A percentile compares a stretch with the other conserved stretches of the same genome.
Evolutionary conservation across 2,888 invertebrate species (phyloP).

Genomic region (Thalpophila matura): DNA sequence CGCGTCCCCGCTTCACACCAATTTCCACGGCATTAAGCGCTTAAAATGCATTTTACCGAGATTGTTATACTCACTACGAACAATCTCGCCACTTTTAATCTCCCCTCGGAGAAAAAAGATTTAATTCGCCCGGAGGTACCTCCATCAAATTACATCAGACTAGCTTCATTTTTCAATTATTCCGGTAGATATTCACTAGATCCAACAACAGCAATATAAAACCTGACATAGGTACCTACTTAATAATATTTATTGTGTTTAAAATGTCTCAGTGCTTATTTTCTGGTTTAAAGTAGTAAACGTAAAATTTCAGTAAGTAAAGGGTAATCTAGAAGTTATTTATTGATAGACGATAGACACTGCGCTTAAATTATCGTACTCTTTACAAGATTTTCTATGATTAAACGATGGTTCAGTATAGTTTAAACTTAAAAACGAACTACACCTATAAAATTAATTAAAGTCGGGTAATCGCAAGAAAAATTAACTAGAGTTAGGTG

Average conservation of each 20-base stretch:
- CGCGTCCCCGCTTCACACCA: slow-evolving; percentile 80
- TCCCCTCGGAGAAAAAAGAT: slow-evolving; percentile 65
- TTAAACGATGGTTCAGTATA: slow-evolving; percentile 48
- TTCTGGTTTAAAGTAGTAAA: slow-evolving; percentile 52
- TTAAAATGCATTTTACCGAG: slow-evolving; percentile 85
- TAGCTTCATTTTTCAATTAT: slow-evolving; percentile 42
- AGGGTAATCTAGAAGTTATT: slow-evolving; percentile 48
- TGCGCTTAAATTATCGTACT: slow-evolving; percentile 45
- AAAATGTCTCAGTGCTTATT: slow-evolving; percentile 20
- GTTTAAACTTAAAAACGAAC: slow-evolving; percentile 37
- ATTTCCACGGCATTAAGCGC: slow-evolving; percentile 86
- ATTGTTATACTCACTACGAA: slow-evolving; percentile 79
- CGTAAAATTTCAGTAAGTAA: slow-evolving; percentile 56
- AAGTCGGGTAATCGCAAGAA: slow-evolving; percentile 57
- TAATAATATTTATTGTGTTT: no score
- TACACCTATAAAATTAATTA: slow-evolving; percentile 61
- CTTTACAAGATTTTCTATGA: slow-evolving; percentile 38
- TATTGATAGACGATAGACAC: slow-evolving; percentile 40
- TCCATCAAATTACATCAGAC: slow-evolving; percentile 24
- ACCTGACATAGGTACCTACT: no score
- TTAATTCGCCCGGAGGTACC: slow-evolving; percentile 57
- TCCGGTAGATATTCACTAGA: background rate
- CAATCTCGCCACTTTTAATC: slow-evolving; percentile 77
- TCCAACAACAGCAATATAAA: background rate
- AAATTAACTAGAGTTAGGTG: slow-evolving; percentile 65